A percentile compares a stretch with the other conserved stretches of the same genome.
These are phyloP conservation scores for Philonicus albiceps DNA, from an alignment of 2,888 invertebrate genomes.

Conservation along the genomic window DNA sequence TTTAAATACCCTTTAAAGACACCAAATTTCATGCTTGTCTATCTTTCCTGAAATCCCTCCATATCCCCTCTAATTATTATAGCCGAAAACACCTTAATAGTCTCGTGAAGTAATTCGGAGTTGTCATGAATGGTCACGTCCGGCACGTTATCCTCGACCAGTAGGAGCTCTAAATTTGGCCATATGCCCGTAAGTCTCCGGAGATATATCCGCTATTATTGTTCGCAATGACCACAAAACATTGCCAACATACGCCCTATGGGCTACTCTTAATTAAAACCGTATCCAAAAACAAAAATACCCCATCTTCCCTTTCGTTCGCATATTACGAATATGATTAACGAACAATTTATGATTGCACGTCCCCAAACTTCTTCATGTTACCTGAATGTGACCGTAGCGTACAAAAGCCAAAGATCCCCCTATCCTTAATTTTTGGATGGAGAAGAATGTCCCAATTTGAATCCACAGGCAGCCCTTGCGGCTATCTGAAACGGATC, in stretches of 20 bases:
- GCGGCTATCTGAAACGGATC: not conserved
- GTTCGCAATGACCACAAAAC: not conserved
- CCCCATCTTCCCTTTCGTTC: not conserved
- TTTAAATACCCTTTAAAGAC: not conserved
- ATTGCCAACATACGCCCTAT: not conserved
- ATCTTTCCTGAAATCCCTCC: not conserved
- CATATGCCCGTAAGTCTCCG: not conserved
- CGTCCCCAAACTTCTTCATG: not conserved
- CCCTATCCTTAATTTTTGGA: not conserved
- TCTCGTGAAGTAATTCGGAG: not conserved
- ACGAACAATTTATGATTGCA: constrained; percentile 1
- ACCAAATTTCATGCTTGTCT: not conserved
- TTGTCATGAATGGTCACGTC: not conserved
- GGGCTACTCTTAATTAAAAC: not conserved
- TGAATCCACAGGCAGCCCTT: not conserved
- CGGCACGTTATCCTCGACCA: not conserved
- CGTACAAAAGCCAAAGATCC: not conserved
- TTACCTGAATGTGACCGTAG: not conserved
- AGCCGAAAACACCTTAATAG: not conserved
- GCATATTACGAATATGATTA: not conserved
- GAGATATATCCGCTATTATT: not conserved
- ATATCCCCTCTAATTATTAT: not conserved
- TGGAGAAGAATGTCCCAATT: not conserved
- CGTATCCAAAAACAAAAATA: not conserved
- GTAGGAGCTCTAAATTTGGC: not conserved